Evolutionary conservation across 2,797 vertebrate species (phyloP).

Genomic region (Mormyrus hasselquistii): DNA sequence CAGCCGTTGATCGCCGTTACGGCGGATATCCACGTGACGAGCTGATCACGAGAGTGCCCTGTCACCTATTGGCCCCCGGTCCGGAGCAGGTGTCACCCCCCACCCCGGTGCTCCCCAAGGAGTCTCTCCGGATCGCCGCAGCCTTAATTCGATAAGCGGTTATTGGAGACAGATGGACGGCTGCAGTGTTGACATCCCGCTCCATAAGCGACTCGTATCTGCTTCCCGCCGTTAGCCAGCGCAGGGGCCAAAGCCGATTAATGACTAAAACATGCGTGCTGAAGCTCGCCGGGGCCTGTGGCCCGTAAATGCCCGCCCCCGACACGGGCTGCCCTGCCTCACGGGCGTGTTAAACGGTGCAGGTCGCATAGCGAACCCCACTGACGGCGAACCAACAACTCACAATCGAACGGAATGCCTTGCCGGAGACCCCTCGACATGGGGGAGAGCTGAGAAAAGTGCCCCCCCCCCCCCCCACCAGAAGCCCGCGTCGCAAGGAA

Average conservation of each 20-base stretch:
- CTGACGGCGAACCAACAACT: not conserved
- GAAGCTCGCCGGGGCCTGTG: not conserved
- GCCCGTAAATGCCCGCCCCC: not conserved
- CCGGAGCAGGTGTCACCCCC: not conserved
- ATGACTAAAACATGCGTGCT: not conserved
- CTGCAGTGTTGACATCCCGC: not conserved
- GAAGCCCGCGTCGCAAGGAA: not conserved
- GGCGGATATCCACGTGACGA: not conserved
- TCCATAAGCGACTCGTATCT: not conserved
- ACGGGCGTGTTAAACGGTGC: not conserved
- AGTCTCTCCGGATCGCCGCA: not conserved
- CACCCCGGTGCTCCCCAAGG: not conserved
- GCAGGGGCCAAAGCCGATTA: not conserved
- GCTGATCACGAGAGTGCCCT: not conserved
- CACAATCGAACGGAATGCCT: not conserved
- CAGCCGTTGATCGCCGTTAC: not conserved
- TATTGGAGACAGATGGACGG: not conserved
- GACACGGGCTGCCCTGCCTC: not conserved
- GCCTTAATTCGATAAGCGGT: constrained; percentile 8
- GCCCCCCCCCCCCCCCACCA: not conserved
- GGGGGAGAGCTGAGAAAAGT: not conserved
- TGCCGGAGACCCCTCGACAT: not conserved
- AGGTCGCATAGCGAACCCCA: not conserved
- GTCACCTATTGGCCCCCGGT: not conserved
- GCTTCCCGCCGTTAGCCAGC: not conserved